Evolutionary conservation across 2,113 vertebrate genomes (phyloP).

Genomic region (crab-eating macaque (Macaca fascicularis)): T2T-MFA8v1.1 NC_088395.1:143202001-143202500

Average conservation of each 20-base stretch:
- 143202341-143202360: background rate
- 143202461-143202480: background rate
- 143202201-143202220: background rate
- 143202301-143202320: background rate
- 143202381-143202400: background rate
- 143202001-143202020: background rate
- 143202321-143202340: background rate
- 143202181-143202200: background rate
- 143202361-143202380: background rate
- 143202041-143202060: slow-evolving; percentile 28
- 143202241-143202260: background rate
- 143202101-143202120: background rate
- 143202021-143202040: background rate
- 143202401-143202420: background rate
- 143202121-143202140: too few relatives aligned
- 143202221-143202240: background rate
- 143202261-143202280: background rate
- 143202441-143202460: background rate
- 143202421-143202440: background rate
- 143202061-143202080: background rate
- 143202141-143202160: background rate
- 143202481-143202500: background rate
- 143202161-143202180: background rate
- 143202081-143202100: background rate
- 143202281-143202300: background rate